Conservation (phyloP, 2,113 vertebrate species). For the Neodon shergylaensis region DNA sequence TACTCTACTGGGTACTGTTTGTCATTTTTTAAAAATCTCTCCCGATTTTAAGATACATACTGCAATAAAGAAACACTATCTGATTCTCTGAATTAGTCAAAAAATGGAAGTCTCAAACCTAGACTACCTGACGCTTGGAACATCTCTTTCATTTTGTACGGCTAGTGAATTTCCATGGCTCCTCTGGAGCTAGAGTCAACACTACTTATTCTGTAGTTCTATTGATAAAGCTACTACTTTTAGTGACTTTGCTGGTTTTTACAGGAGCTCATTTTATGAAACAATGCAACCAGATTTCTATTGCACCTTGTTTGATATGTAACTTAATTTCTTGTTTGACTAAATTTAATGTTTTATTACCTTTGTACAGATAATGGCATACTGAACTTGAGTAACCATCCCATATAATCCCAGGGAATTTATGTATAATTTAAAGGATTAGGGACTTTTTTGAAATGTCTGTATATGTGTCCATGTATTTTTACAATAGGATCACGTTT, state of each 20-base stretch:
- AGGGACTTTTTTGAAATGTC: not conserved
- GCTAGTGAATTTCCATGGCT: not conserved
- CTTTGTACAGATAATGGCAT: not conserved
- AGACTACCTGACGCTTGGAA: not conserved
- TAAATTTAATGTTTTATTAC: not conserved
- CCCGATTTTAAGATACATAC: not conserved
- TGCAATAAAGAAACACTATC: not conserved
- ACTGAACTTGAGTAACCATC: slow-evolving; percentile 7
- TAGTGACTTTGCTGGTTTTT: not conserved
- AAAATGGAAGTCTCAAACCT: not conserved
- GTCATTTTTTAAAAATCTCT: not conserved
- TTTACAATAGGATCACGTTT: not conserved
- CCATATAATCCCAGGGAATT: not conserved
- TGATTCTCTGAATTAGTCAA: not conserved
- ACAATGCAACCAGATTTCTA: not conserved
- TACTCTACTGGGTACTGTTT: not conserved
- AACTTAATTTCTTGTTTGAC: not conserved
- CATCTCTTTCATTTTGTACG: not conserved
- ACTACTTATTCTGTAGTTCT: not conserved
- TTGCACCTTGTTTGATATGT: not conserved
- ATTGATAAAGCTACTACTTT: not conserved
- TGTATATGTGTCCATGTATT: not conserved
- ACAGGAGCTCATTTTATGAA: not conserved
- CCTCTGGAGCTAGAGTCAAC: not conserved
- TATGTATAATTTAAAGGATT: not conserved